Percentiles rank a stretch among this genome's conserved stretches.
Evolutionary conservation across 2,888 invertebrate genomes (phyloP).

Genomic region (Stenichneumon culpator): DNA sequence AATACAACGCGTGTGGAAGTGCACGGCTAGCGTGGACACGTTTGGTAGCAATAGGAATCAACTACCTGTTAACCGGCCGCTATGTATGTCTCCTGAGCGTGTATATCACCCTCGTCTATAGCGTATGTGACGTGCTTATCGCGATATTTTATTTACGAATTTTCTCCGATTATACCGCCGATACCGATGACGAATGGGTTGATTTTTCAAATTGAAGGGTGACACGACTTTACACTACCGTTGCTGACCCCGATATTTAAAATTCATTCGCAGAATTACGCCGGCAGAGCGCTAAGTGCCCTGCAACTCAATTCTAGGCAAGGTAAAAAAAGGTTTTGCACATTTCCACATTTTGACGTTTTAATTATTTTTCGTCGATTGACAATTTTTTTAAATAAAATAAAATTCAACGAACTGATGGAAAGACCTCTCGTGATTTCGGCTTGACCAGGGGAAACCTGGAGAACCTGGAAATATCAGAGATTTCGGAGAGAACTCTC

Average conservation of each 20-base stretch:
- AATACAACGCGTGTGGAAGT: constrained; percentile 6
- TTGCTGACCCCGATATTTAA: neutral
- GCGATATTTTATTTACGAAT: constrained; percentile 3
- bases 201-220: constrained; percentile 9
- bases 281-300: neutral
- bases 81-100: neutral
- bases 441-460: too few species aligned
- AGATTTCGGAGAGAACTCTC: too few species aligned
- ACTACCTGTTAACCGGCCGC: constrained; percentile 57
- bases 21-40: constrained; percentile 29
- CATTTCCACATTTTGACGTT: neutral
- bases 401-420: too few species aligned
- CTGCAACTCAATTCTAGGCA: neutral
- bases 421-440: too few species aligned
- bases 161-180: neutral
- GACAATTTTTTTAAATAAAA: too few species aligned
- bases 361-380: too few species aligned
- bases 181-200: neutral
- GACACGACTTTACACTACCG: neutral
- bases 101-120: neutral
- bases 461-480: too few species aligned
- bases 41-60: constrained; percentile 51
- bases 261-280: neutral
- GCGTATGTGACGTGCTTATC: neutral
- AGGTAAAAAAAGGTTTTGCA: neutral